Conservation (phyloP, 2,888 invertebrate species). For the Ochropleura leucogaster region DNA sequence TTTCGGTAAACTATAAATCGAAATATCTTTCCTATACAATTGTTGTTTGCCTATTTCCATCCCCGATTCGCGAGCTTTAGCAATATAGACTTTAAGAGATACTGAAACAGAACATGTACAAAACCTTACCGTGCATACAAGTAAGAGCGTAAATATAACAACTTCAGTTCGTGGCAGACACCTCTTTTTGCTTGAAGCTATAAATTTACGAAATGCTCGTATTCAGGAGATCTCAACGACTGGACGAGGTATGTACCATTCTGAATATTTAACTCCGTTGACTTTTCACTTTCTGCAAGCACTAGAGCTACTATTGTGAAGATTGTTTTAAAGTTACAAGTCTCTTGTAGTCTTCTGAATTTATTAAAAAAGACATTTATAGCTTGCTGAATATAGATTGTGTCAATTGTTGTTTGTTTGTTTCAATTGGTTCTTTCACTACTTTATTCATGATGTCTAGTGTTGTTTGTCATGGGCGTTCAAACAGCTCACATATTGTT, state of each 20-base stretch:
- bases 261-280: conserved; percentile 78
- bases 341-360: conserved; percentile 27
- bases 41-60: background rate
- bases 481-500: background rate
- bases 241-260: conserved; percentile 59
- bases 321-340: conserved; percentile 49
- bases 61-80: too few relatives aligned
- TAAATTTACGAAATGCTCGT: conserved; percentile 54
- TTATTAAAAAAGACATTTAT: conserved; percentile 29
- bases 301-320: conserved; percentile 45
- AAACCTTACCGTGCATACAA: conserved; percentile 21
- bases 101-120: conserved; percentile 6
- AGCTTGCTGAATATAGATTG: background rate
- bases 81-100: background rate
- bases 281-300: conserved; percentile 68
- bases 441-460: background rate
- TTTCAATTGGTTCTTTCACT: conserved; percentile 1
- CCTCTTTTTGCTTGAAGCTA: conserved; percentile 49
- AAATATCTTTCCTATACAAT: background rate
- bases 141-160: conserved; percentile 47
- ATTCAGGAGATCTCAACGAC: conserved; percentile 49
- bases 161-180: conserved; percentile 36
- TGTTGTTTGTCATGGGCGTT: background rate
- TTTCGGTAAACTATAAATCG: background rate
- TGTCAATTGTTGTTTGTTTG: conserved; percentile 8